Evolutionary conservation across 2,797 vertebrate genomes (phyloP), one percentile per base, ranked within the genome.

Genomic region (Megalops cyprinoides): DNA sequence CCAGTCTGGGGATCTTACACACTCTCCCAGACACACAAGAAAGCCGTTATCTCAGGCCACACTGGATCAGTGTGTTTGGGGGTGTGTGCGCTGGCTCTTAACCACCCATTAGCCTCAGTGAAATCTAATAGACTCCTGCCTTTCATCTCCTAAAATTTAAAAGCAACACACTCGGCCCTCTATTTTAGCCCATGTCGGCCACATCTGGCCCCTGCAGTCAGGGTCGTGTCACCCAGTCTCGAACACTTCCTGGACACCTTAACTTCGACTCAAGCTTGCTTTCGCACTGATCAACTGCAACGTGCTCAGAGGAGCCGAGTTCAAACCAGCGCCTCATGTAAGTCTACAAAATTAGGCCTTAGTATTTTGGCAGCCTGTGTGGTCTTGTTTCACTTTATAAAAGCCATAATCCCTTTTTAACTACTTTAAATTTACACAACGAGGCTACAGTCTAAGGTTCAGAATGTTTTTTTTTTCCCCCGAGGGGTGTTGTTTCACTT

Each of bases 111-210:
- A 69, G 1, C 65, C 12, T 18, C 12, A 23, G 31, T 69, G 37
- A 69, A 42, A 69, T 69, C 34, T 39, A 49, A 37, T 31, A 51
- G 28, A 62, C 18, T 39, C 15, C 28, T 1, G n/a, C 15, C 46
- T 6, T 75, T 76, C 58, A 55, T 79, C 82, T 71, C 49, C n/a
- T 9, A 71, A 67, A 79, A 77, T 71, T 44, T 14, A 71, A 65
- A 69, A 46, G 67, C 62, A n/a, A 23, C 44, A 67, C 44, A 46
- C 3, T 10, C n/a, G n/a, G 4, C 31, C 25, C 58, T 48, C 46
- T 28, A 10, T 34, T 62, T 62, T 31, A 62, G 60, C 60, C 28
- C 10, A 34, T 34, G 60, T 6, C 31, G 31, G 60, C 60, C 34
- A 1, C n/a, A n/a, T n/a, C n/a, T n/a, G n/a, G n/a, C 3, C 28